Evolutionary conservation across 2,797 vertebrate genomes (phyloP).

Genomic region (Coluber constrictor): DNA sequence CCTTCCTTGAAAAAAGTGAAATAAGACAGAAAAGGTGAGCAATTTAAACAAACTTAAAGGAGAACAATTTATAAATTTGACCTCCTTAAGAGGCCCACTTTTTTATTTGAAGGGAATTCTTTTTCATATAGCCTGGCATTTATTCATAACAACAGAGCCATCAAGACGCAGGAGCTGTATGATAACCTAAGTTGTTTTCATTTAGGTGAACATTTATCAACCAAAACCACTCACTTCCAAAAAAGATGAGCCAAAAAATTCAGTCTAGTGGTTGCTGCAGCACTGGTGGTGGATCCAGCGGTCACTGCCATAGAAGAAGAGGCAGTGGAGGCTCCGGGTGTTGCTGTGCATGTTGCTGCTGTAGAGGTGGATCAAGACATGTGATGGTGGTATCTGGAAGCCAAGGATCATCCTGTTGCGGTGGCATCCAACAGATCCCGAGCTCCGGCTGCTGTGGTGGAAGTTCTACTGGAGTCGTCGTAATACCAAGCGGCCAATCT

Average conservation of each 20-base stretch:
- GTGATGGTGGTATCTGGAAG: background rate
- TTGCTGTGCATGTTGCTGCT: background rate
- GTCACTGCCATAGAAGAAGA: background rate
- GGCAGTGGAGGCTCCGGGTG: background rate
- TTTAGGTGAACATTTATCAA: background rate
- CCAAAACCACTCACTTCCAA: no score
- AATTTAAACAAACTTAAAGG: background rate
- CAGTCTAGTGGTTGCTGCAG: background rate
- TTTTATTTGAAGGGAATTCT: background rate
- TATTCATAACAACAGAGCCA: background rate
- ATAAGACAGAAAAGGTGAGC: background rate
- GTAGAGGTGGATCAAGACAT: background rate
- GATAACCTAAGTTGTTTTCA: background rate
- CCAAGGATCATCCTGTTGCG: slow-evolving; percentile 1
- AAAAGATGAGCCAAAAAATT: slow-evolving; percentile 18
- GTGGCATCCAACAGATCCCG: background rate
- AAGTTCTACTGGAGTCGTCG: background rate
- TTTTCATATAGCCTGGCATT: background rate
- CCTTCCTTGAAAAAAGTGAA: background rate
- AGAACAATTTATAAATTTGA: background rate
- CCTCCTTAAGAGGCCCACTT: background rate
- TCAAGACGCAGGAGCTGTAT: background rate
- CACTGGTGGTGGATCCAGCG: background rate
- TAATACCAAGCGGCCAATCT: accelerated
- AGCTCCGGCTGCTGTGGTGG: background rate